Conservation (phyloP, 1,140 invertebrate species). For the Magallana ariakensis region DNA sequence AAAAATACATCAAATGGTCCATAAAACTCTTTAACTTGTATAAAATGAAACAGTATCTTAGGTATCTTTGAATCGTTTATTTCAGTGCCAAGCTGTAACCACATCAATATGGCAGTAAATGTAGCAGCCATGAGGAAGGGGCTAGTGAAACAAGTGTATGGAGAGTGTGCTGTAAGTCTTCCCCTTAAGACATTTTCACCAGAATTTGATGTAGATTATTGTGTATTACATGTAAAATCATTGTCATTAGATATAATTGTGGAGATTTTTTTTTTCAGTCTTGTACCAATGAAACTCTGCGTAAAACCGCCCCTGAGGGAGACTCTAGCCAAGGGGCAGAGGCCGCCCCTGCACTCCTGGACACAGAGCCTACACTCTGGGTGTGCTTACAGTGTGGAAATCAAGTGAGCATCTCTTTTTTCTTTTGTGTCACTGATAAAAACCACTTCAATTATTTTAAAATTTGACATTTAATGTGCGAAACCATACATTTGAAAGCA, state of each 20-base stretch:
- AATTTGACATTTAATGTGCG: not conserved
- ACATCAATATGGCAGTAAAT: constrained; percentile 86
- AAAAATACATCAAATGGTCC: no score
- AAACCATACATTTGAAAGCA: no score
- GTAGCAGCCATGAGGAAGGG: constrained; percentile 84
- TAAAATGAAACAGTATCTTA: no score
- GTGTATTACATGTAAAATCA: no score
- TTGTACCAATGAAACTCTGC: constrained; percentile 30
- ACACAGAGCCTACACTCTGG: constrained; percentile 78
- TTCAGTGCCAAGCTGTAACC: constrained; percentile 82
- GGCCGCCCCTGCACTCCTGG: constrained; percentile 35
- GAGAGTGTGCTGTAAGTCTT: constrained; percentile 84
- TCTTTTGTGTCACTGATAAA: not conserved
- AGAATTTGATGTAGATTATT: no score
- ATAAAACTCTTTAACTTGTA: no score
- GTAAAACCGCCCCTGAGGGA: constrained; percentile 13
- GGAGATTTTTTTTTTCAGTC: not conserved
- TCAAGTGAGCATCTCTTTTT: constrained; percentile 73
- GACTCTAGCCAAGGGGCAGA: constrained; percentile 3
- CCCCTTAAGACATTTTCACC: not conserved
- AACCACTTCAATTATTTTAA: not conserved
- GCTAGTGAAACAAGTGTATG: constrained; percentile 81
- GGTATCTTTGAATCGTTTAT: constrained; percentile 4
- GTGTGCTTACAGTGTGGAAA: constrained; percentile 86
- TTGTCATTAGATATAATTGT: no score